A percentile compares a stretch with the other conserved stretches of the same genome.
Evolutionary conservation across 2,797 vertebrate species (phyloP).

Genomic region (Pelobates cultripes): DNA sequence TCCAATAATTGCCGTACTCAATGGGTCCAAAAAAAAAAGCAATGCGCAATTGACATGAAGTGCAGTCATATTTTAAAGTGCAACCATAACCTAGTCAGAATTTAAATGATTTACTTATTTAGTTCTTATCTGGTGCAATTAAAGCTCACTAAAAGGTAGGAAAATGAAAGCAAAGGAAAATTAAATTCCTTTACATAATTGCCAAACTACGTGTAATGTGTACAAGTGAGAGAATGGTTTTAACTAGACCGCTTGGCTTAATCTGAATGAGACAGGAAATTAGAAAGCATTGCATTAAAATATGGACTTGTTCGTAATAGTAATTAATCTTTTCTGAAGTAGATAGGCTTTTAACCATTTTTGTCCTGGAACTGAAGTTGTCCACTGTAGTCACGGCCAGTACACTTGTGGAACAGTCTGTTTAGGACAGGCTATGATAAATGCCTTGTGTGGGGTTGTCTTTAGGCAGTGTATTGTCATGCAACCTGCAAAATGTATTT

Average conservation of each 20-base stretch:
- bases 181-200: constrained; percentile 43
- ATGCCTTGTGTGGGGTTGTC: too few species aligned
- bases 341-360: too few species aligned
- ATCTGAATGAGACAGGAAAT: constrained; percentile 8
- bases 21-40: constrained; percentile 26
- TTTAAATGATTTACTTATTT: constrained; percentile 49
- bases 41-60: constrained; percentile 49
- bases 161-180: constrained; percentile 46
- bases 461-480: too few species aligned
- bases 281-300: background rate
- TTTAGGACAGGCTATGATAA: too few species aligned
- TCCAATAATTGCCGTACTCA: constrained; percentile 47
- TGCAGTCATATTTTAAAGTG: constrained; percentile 41
- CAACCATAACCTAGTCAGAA: constrained; percentile 39
- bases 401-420: too few species aligned
- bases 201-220: constrained; percentile 34
- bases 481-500: too few species aligned
- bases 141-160: constrained; percentile 52
- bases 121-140: constrained; percentile 49
- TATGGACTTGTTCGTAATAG: background rate
- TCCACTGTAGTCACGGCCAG: too few species aligned
- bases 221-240: constrained; percentile 29
- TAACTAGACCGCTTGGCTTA: constrained; percentile 3
- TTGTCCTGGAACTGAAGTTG: too few species aligned
- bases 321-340: too few species aligned